phyloP scores from a whole-genome alignment of 2,113 vertebrate species.

The Spermophilus dauricus region DNA sequence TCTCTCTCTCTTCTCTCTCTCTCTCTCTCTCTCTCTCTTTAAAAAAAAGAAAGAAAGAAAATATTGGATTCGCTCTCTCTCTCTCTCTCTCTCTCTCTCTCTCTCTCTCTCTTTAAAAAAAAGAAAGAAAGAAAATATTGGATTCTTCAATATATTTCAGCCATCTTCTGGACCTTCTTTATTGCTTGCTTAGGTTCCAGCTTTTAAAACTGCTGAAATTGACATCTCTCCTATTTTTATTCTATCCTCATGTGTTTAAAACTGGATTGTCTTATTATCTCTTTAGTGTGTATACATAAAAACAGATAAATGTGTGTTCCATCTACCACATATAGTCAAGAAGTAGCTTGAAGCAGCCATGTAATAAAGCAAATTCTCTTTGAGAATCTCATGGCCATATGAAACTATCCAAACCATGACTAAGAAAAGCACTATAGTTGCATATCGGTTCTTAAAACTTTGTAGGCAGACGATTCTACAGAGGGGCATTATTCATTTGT shows the following conservation, averaged over 20 bases:
- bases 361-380: neutral
- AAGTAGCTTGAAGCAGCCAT: neutral
- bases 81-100: too few relatives aligned
- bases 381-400: neutral
- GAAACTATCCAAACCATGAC: neutral
- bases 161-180: neutral
- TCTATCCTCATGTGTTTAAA: neutral
- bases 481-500: neutral
- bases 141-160: neutral
- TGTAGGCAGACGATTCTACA: neutral
- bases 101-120: too few relatives aligned
- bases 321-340: neutral
- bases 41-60: too few relatives aligned
- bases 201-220: neutral
- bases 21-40: too few relatives aligned
- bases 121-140: neutral
- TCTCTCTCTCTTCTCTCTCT: too few relatives aligned
- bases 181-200: neutral
- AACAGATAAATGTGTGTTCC: neutral
- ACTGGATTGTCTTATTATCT: neutral
- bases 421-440: neutral
- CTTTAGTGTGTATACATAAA: neutral
- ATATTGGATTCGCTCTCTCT: too few relatives aligned
- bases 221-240: neutral
- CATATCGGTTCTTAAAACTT: neutral